Conservation (phyloP, 1,140 invertebrate genomes). For the Proctacanthus coquilletti region DNA sequence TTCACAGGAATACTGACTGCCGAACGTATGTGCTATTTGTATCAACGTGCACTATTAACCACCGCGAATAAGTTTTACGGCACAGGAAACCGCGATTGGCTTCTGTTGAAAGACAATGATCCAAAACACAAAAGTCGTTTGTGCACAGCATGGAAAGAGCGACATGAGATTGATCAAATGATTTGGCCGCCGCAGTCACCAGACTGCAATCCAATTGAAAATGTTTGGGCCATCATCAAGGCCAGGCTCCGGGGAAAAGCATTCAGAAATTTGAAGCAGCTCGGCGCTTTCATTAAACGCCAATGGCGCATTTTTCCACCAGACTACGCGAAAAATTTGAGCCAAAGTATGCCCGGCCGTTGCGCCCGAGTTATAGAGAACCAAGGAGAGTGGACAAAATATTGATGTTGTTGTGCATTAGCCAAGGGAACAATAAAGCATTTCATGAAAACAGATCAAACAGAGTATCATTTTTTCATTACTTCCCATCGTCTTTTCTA, state of each 20-base stretch:
- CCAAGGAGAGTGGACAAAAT: neutral
- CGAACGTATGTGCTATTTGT: too few relatives aligned
- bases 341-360: neutral
- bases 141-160: too few relatives aligned
- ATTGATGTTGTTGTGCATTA: neutral
- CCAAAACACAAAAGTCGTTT: too few relatives aligned
- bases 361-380: neutral
- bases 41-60: too few relatives aligned
- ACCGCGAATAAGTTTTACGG: too few relatives aligned
- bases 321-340: slow-evolving; percentile 1
- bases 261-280: neutral
- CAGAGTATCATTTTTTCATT: too few relatives aligned
- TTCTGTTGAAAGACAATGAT: too few relatives aligned
- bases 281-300: neutral
- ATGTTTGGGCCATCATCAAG: slow-evolving; percentile 12
- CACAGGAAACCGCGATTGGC: too few relatives aligned
- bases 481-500: too few relatives aligned
- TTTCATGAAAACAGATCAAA: too few relatives aligned
- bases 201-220: slow-evolving; percentile 12
- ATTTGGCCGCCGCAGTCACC: slow-evolving; percentile 8
- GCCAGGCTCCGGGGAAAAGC: neutral
- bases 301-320: neutral
- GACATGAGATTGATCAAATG: too few relatives aligned
- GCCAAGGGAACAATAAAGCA: neutral
- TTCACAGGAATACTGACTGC: neutral